Base-by-base conservation (phyloP, 2,797 vertebrate species). In the Masticophis lateralis region DNA sequence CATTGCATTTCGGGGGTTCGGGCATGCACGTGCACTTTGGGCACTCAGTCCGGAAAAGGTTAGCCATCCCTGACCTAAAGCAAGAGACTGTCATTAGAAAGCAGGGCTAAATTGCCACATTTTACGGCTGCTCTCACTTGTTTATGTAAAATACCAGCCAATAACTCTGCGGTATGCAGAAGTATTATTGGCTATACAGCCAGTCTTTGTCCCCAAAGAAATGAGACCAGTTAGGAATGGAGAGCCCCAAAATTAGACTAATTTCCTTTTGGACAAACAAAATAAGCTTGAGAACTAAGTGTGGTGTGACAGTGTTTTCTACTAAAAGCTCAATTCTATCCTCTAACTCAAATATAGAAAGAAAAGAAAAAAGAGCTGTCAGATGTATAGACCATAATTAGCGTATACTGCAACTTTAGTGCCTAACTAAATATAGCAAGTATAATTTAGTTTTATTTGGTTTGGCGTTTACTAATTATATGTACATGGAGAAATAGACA, bases 331-430 rank as follows among this genome's bases (percentile, higher is more conserved):
- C 74, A 83, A 6, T 16, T 7, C 61, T 86, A 28, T 25, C 20
- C 88, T 37, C 27, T 89, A 25, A 32, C 32, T 83, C 51, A 92
- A 28, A 83, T 83, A 83, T 43, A 43, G 32, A 32, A 88, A n/a
- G 6, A 1, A 60, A 53, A 4, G 2, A 25, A 92, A 57, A 53
- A 88, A 66, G 27, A 27, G 69, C 57, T 28, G 88, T 25, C 32
- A 86, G 20, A 55, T 3, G 2, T 56, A 92, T 66, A 56, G 55
- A 88, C 91, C 28, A 91, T 94, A 94, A 96, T 96, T 96, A 95
- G 91, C 86, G 93, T 83, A 93, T 3, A 7, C 20, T 88, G 89
- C 87, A 95, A 90, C 86, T 43, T 93, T 93, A 1, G 10, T 92
- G 87, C 93, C 96, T 25, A 57, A 91, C 28, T 95, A 90, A 53